Base-by-base conservation (phyloP, 2,888 invertebrate genomes). In the Crematogaster levior region DNA sequence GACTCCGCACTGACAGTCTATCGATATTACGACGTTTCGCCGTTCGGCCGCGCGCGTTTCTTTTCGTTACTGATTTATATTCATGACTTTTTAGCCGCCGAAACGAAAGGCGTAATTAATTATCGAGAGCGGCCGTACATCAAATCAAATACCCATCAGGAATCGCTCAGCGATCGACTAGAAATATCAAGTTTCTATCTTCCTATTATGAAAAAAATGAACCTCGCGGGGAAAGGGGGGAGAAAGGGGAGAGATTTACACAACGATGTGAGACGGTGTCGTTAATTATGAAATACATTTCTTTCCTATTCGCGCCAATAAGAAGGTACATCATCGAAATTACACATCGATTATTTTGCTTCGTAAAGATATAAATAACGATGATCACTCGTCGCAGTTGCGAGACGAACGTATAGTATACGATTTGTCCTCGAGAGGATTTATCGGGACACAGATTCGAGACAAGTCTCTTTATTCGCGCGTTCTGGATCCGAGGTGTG, bases 81-180 rank as follows among this genome's bases (percentile, higher is more conserved):
- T 84, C 77, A 66, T 75, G 43, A 61, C 51, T 82, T 83, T 75
- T 81, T 40, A 70, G 58, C 61, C 60, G 61, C 27, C 77, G 63
- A 61, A 77, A 84, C 63, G 65, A 79, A 77, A 68, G 60, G 18
- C 37, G 43, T 79, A 66, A 83, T 85, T 72, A 88, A 88, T n/a
- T n/a, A n/a, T 85, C 83, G 75, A 63, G 77, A 68, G n/a, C 60
- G 73, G 46, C 68, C 58, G 53, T 46, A 48, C 58, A 53, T 66
- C 70, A 65, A 63, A 77, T 68, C 77, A 77, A 60, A 40, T 80
- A 73, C 24, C 60, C 80, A 51, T 68, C 60, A 30, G 12, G 21
- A 46, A 63, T 66, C 65, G 51, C 37, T 21, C 43, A 34, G 37
- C 77, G 82, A 82, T 82, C 77, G 65, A 80, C 60, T 51, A 56